Conservation (phyloP, 2,797 vertebrate species). For the Eospalax fontanierii region DNA sequence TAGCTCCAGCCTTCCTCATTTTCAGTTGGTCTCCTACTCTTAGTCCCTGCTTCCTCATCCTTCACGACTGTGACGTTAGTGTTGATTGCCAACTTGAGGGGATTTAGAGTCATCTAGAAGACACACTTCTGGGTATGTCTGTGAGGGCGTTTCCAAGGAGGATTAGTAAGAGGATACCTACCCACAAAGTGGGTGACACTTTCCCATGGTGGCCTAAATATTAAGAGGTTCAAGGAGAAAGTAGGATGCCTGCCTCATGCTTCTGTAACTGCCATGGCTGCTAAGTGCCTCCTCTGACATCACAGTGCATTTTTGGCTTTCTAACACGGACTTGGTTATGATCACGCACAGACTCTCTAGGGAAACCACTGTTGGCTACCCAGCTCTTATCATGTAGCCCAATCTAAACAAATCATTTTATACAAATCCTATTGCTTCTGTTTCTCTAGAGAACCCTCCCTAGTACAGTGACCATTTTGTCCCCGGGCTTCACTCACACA, state of each 20-base stretch:
- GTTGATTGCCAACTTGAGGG: background rate
- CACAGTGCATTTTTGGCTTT: background rate
- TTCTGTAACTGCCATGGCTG: background rate
- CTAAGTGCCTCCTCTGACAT: background rate
- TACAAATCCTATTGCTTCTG: background rate
- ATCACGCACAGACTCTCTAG: background rate
- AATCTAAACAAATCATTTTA: background rate
- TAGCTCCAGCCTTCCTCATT: background rate
- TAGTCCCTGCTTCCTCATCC: rapidly evolving
- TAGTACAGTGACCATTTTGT: background rate
- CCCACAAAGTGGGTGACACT: background rate
- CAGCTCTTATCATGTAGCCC: background rate
- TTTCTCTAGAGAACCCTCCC: background rate
- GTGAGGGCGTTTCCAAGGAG: background rate
- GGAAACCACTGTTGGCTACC: background rate
- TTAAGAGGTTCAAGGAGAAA: too few species aligned
- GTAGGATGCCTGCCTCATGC: too few species aligned
- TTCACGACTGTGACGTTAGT: too few species aligned
- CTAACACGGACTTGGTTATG: background rate
- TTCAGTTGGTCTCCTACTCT: rapidly evolving
- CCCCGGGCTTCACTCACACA: too few species aligned
- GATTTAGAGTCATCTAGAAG: background rate
- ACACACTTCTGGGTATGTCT: background rate
- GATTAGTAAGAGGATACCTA: background rate
- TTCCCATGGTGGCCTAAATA: background rate